Base-by-base conservation (phyloP, 2,888 invertebrate genomes). In the Drosophila vallismaia region DNA sequence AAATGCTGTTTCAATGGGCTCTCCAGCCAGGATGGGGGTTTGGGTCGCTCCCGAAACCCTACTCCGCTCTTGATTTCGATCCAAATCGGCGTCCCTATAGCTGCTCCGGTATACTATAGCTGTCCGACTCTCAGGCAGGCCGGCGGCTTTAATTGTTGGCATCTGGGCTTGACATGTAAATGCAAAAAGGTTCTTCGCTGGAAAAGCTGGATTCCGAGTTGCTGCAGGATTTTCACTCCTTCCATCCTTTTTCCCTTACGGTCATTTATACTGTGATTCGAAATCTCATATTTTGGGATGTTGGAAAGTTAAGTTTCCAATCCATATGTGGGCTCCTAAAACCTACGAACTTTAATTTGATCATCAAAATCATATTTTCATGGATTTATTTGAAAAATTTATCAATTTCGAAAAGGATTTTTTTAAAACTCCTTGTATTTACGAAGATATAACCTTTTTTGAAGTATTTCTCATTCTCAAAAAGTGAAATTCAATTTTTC, bases 101-200 rank as follows among this genome's bases (percentile, higher is more conserved):
- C 49, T 50, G 60, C 59, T 33, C 40, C n/a, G 14, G 1, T 40
- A 12, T 8, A 24, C 26, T 45, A 28, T 28, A 28, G 28, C 24
- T 28, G 26, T 45, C 48, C 31, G 12, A 28, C 40, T 42, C 31
- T 12, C 46, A 48, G 38, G 24, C 36, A 38, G 9, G 54, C 48
- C 67, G 83, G 60, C 66, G 77, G 74, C 76, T 79, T 84, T 84
- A 84, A 86, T 84, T 84, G 83, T 77, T 74, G 73, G 73, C 86
- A 86, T 86, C 83, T 84, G 83, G 45, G 76, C 50, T 60, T 84
- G 83, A 84, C 83, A 86, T 76, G 79, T 66, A 84, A 86, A 79
- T 81, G 84, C 66, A 64, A 79, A 36, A 83, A 77, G 79, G 84
- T 75, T 75, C 69, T 62, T 64, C 71, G 67, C 19, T 19, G 5